Evolutionary conservation across 1,140 invertebrate genomes (phyloP), one percentile per base, ranked within the genome.

Genomic region (Neodiprion lecontei): DNA sequence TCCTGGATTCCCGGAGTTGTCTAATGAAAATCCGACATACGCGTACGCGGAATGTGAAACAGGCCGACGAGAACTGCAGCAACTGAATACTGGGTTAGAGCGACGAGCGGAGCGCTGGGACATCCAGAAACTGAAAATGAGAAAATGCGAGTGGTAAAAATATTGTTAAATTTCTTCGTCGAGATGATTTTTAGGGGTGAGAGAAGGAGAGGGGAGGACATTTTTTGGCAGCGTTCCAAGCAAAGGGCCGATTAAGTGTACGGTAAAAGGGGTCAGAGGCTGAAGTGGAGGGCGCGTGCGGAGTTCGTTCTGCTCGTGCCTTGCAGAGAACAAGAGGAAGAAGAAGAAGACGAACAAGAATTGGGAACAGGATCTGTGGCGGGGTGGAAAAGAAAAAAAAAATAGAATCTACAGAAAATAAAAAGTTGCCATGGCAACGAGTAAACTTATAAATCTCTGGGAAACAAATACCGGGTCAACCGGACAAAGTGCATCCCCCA

Each of bases 371-470:
- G 9, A 61, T 40, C 5, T 40, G 4, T 40, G 17, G 17, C 50
- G 50, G 17, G 17, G 17, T 21, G n/a, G 10, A 53, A 53, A 53
- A 2, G 1, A 21, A 2, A 53, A 61, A 61, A 7, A 61, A 61
- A 61, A 61, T 14, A 61, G 53, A 61, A 61, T 61, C 4, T 3
- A 12, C 11, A 9, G 9, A 61, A 61, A 61, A 61, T 61, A 61
- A 9, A 61, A 61, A 17, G 53, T 61, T 17, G n/a, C 53, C 53
- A 61, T 5, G 53, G 53, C 8, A 61, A 61, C 53, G 53, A 61
- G 53, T 61, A 61, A 61, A 61, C 53, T 7, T 61, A 61, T 61
- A 61, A 61, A 61, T 61, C 53, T 61, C 53, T 61, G 53, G n/a
- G 53, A 61, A 61, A 61, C 53, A 61, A 61, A 61, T 61, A 8